Evolutionary conservation across 1,140 invertebrate genomes (phyloP), one percentile per base, ranked within the genome.

Genomic region (Halotydeus destructor): DNA sequence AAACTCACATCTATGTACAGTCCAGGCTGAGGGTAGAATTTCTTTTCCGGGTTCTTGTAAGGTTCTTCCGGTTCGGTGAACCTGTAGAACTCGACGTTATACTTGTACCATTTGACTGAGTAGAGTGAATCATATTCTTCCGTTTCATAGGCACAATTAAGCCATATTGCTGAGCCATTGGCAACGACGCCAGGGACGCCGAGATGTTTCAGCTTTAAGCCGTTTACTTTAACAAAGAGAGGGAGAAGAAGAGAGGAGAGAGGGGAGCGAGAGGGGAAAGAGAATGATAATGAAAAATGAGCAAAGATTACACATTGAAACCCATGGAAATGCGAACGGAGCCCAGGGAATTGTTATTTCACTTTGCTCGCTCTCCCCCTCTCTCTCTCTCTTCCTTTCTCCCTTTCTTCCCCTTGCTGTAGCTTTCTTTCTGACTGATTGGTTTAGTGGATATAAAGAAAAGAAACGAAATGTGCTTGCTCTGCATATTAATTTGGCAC

Each of bases 121-220:
- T 61, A 62, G 19, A 62, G 43, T 6, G 44, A 26, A 27, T 60
- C 59, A 9, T 16, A 22, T 11, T 47, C 45, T 43, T 61, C 58
- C 42, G 61, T 40, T 47, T 63, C 56, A 46, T 57, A 63, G 26
- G 55, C 47, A 46, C 61, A 63, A 9, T 52, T 51, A 19, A 63
- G 43, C 41, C 49, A 47, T 11, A 57, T 49, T 3, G 45, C 31
- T 25, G 47, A 36, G 14, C 50, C 50, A 36, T 37, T 44, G 0
- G 23, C 31, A 18, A 45, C 34, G 19, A 43, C 41, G 5, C 38
- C 38, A 9, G 50, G 50, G 8, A 53, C 44, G 9, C 33, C 42
- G 6, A 53, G 33, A 6, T 37, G 32, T 22, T 12, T 25, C 19
- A 26, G 19, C 11, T 27, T 12, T 8, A 26, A 16, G 9, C 23